These are phyloP conservation scores for Scalopus aquaticus DNA, from an alignment of 2,113 vertebrate genomes.

Conservation along the genomic window DNA sequence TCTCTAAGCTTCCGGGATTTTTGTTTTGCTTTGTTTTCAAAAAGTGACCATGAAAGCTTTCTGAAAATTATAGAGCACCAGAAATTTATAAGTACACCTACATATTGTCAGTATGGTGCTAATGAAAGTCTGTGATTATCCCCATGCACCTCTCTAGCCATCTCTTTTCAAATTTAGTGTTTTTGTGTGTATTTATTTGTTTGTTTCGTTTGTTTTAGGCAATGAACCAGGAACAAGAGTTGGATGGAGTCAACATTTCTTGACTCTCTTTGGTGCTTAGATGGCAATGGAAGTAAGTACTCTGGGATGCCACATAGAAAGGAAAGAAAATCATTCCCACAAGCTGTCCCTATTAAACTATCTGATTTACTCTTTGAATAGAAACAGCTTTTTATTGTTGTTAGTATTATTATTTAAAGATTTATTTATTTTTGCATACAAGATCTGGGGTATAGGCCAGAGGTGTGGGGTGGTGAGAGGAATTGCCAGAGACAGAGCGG, in stretches of 20 bases:
- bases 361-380: neutral
- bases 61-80: constrained; percentile 15
- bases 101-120: neutral
- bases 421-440: no score
- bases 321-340: neutral
- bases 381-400: neutral
- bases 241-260: neutral
- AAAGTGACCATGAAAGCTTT: neutral
- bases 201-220: no score
- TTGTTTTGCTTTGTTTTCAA: neutral
- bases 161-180: neutral
- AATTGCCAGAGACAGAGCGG: no score
- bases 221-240: neutral
- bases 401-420: neutral
- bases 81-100: neutral
- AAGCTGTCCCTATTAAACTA: neutral
- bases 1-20: neutral
- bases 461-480: no score
- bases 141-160: neutral
- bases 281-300: neutral
- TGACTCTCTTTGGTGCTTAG: neutral
- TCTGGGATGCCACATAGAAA: neutral
- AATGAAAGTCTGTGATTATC: neutral
- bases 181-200: no score
- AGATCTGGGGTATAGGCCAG: no score